Base-by-base conservation (phyloP, 2,797 vertebrate species). In the Mionectes olivaceus region DNA sequence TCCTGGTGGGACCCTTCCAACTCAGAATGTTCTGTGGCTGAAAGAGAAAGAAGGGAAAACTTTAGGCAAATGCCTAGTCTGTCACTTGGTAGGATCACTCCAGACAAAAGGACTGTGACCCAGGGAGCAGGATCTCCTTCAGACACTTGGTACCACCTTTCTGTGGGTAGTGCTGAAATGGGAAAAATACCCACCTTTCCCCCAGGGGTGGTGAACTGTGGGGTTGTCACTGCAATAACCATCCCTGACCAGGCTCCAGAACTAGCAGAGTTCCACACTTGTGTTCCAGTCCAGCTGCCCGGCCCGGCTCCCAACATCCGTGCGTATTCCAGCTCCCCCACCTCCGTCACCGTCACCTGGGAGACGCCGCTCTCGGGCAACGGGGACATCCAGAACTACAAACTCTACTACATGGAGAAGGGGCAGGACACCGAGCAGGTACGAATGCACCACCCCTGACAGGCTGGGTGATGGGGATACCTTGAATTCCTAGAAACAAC, bases 361-460 rank as follows among this genome's bases (percentile, higher is more conserved):
- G 99, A 99, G 69, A 98, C 98, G 4, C 99, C 99, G 0, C 80
- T 99, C 69, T 99, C 98, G 0, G 99, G 99, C 93, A 99, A 99
- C 7, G 99, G 99, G 5, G 99, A 99, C 50, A 99, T 99, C 95
- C 98, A 99, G 97, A 99, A 98, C 95, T 99, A 99, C 97, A 99
- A 99, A 94, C 87, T 99, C 50, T 99, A 99, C 95, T 99, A 99
- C 97, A 98, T 99, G 95, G 99, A 99, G 97, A 99, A 98, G 75
- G 98, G 98, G n/a, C 90, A 98, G 61, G 98, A 98, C 85, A 98
- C 67, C 1, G 99, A 99, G 74, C 98, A 99, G 99, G 99, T 99
- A 97, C 25, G 22, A 78, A 57, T 3, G n/a, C 43, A 44, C 43
- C 61, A 39, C 37, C 21, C 19, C 0, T 39, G 7, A 17, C 52